These are phyloP conservation scores for Prenolepis imparis DNA, from an alignment of 2,888 invertebrate genomes.

Conservation along the genomic window DNA sequence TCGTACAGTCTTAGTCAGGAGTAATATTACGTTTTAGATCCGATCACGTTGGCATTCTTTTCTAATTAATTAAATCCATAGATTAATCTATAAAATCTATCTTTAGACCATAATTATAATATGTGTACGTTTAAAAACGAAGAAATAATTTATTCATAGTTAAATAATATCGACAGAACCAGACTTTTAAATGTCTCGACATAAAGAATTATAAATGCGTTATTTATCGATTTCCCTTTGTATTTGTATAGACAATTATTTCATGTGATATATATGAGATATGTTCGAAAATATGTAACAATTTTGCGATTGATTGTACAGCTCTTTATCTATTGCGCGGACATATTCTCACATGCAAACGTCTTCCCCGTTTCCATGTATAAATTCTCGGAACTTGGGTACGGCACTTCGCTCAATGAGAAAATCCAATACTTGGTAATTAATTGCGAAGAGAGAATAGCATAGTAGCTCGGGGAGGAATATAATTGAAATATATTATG, in stretches of 20 bases:
- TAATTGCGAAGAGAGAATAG: slow-evolving; percentile 54
- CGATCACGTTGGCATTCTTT: not conserved
- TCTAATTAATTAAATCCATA: not conserved
- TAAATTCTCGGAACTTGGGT: slow-evolving; percentile 59
- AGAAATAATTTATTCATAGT: not conserved
- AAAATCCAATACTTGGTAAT: slow-evolving; percentile 58
- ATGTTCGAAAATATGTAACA: not conserved
- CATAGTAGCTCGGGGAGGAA: slow-evolving; percentile 39
- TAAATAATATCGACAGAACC: not conserved
- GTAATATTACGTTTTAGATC: slow-evolving; percentile 23
- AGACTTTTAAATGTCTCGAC: not conserved
- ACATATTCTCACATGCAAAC: slow-evolving; percentile 58
- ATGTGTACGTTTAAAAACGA: not conserved
- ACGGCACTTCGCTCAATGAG: slow-evolving; percentile 56
- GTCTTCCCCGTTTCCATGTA: slow-evolving; percentile 57
- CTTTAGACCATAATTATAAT: not conserved
- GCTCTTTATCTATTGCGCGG: slow-evolving; percentile 53
- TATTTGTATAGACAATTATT: slow-evolving; percentile 3
- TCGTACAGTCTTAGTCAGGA: slow-evolving; percentile 60
- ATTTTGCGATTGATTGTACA: slow-evolving; percentile 51
- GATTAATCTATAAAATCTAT: not conserved
- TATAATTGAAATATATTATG: slow-evolving; percentile 53
- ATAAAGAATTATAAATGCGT: not conserved
- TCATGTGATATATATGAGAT: not conserved
- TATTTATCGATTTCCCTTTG: not conserved